Conservation (phyloP, 1,140 invertebrate species). For the Branchinecta lynchi region DNA sequence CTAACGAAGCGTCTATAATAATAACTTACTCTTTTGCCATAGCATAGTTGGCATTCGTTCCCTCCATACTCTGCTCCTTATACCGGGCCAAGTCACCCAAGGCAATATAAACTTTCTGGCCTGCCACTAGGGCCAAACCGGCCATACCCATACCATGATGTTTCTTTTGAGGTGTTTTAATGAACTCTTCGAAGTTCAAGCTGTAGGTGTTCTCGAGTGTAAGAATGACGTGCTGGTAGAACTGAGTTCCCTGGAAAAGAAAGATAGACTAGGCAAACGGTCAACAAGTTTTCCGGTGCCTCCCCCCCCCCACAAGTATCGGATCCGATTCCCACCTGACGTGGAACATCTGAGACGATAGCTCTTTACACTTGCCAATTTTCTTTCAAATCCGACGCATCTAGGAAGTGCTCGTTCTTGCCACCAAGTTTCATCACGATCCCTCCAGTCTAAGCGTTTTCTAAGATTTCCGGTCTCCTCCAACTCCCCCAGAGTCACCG, state of each 20-base stretch:
- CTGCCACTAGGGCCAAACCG: slow-evolving; percentile 58
- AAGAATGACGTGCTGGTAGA: slow-evolving; percentile 57
- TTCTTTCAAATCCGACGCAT: no score
- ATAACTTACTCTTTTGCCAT: slow-evolving; percentile 53
- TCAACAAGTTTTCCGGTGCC: no score
- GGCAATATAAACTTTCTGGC: slow-evolving; percentile 72
- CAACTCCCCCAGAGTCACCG: no score
- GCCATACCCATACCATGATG: slow-evolving; percentile 41
- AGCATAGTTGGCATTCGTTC: slow-evolving; percentile 58
- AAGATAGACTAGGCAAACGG: neutral
- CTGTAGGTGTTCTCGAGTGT: slow-evolving; percentile 54
- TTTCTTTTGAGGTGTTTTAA: slow-evolving; percentile 29
- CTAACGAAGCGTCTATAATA: neutral
- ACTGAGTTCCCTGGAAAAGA: slow-evolving; percentile 43
- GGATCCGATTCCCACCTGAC: no score
- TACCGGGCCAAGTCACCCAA: slow-evolving; percentile 82
- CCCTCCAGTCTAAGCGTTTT: no score
- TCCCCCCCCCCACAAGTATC: no score
- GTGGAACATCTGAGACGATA: no score
- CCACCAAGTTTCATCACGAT: no score
- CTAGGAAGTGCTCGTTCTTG: no score
- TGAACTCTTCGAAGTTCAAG: slow-evolving; percentile 49
- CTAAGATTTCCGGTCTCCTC: no score
- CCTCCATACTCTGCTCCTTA: slow-evolving; percentile 57
- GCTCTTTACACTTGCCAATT: no score